These are phyloP conservation scores for Orthosia gracilis DNA, from an alignment of 2,888 invertebrate genomes.

Conservation along the genomic window DNA sequence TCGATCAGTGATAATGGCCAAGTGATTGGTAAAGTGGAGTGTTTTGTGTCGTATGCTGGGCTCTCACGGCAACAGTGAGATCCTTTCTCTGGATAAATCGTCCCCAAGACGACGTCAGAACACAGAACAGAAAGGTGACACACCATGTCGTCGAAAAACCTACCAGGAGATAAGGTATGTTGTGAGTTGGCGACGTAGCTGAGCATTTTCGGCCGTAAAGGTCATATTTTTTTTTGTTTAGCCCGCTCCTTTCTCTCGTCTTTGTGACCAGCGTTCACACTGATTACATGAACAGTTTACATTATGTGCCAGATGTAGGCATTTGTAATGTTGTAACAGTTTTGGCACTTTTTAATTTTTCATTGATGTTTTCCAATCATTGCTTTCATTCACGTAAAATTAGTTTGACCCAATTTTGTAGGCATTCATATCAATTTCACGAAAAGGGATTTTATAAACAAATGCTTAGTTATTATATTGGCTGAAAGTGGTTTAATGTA, in stretches of 20 bases:
- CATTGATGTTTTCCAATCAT: conserved; percentile 25
- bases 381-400: conserved; percentile 15
- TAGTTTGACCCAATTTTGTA: conserved; percentile 36
- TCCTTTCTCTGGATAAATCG: conserved; percentile 90
- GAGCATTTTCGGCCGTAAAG: conserved; percentile 75
- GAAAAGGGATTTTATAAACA: not conserved
- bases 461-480: not conserved
- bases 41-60: conserved; percentile 91
- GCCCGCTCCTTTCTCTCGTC: conserved; percentile 84
- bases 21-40: conserved; percentile 90
- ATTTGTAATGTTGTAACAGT: conserved; percentile 27
- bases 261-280: conserved; percentile 68
- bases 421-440: not conserved
- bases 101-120: conserved; percentile 89
- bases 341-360: conserved; percentile 25
- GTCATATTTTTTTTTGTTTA: conserved; percentile 85
- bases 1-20: conserved; percentile 90
- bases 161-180: conserved; percentile 96
- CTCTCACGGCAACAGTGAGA: conserved; percentile 88
- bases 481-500: not conserved
- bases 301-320: conserved; percentile 20
- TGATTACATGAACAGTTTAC: conserved; percentile 52
- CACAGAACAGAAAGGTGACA: conserved; percentile 84
- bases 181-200: conserved; percentile 69
- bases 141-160: conserved; percentile 95